Evolutionary conservation across 2,113 vertebrate species (phyloP), one percentile per base, ranked within the genome.

Genomic region (Edolisoma coerulescens): DNA sequence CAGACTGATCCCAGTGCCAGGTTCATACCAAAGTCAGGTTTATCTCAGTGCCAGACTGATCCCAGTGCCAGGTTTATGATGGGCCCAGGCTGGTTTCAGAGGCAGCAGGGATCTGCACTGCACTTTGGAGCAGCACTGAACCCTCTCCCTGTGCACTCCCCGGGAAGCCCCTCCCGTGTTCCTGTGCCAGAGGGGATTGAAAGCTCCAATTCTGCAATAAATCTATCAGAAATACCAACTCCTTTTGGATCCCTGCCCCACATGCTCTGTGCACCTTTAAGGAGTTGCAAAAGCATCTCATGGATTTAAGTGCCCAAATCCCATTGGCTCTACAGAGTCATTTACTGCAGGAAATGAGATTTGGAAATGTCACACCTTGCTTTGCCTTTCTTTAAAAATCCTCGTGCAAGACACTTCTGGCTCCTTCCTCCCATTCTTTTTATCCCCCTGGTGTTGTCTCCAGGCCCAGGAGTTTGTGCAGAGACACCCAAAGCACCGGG

Each of bases 41-140:
- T 3, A 53, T 17, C 1, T 5, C 32, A n/a, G 1, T n/a, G 22
- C 2, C 21, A 33, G 32, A 1, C 15, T n/a, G 0, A 24, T 32
- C 4, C 9, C 33, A 68, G 1, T 19, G 23, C 14, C n/a, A 57
- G 56, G 6, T 27, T 27, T 5, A 30, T 39, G 39, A 39, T 39
- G 67, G n/a, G 42, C 33, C 33, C 64, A 16, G 73, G 33, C 8
- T 56, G 59, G 10, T 23, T 13, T 18, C 45, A 53, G 33, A 37
- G 67, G 44, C 52, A 75, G 32, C 61, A 52, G 27, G 33, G 59
- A 52, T 20, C 32, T 78, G 39, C 10, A 2, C 26, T 60, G 57
- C 54, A 6, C 5, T 67, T 44, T 19, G 56, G 33, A 22, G 19
- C 68, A 60, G 20, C 49, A 6, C 69, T 41, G 57, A 64, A 10